Percentiles rank a stretch among this genome's conserved stretches.
phyloP scores from a whole-genome alignment of 2,888 invertebrate species.

The Ctena decussata region DNA sequence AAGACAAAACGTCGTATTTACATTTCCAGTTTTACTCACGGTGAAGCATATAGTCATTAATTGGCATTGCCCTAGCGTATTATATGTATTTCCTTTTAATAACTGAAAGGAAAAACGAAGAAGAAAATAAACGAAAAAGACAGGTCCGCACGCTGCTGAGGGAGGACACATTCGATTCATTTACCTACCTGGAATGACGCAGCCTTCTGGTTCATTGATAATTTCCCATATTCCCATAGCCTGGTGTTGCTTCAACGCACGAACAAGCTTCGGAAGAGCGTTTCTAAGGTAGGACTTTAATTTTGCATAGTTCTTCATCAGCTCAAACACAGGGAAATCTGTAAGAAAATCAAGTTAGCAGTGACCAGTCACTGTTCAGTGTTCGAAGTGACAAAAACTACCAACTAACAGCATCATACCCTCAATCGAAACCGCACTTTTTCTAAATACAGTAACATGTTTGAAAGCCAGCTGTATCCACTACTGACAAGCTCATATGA shows the following conservation, averaged over 20 bases:
- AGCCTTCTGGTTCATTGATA: slow-evolving; percentile 74
- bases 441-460: neutral
- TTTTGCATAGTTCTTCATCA: slow-evolving; percentile 61
- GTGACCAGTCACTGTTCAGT: too few species aligned
- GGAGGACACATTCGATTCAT: too few species aligned
- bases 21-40: too few species aligned
- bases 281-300: slow-evolving; percentile 70
- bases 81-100: too few species aligned
- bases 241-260: slow-evolving; percentile 56
- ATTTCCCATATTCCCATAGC: slow-evolving; percentile 73
- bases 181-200: slow-evolving; percentile 42
- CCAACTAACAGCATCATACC: neutral
- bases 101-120: too few species aligned
- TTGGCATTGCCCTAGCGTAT: too few species aligned
- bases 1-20: too few species aligned
- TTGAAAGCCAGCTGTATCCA: too few species aligned
- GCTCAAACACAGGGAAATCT: slow-evolving; percentile 22
- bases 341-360: neutral
- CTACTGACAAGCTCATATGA: too few species aligned
- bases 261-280: slow-evolving; percentile 67
- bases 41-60: too few species aligned
- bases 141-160: too few species aligned
- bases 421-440: neutral
- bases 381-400: neutral
- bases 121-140: too few species aligned